Base-by-base conservation (phyloP, 2,797 vertebrate genomes). In the Sebastes paucispinis region DNA sequence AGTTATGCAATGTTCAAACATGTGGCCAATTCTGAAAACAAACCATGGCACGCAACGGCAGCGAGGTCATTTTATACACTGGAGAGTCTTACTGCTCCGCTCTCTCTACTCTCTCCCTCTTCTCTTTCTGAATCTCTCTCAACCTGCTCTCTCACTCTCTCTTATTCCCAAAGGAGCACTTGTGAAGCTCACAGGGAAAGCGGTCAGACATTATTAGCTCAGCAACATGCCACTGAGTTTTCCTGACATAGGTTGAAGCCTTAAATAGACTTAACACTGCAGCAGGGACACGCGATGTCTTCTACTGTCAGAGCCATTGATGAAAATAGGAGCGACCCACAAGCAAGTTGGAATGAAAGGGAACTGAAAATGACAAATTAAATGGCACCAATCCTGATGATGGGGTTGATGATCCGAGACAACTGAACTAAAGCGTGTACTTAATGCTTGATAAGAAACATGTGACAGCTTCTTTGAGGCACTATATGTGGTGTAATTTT, bases 1-100 rank as follows among this genome's bases (percentile, higher is more conserved):
- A 92, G 94, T 95, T 94, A 94, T 90, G 94, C 85, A 94, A 93
- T 87, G 88, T 83, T 91, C 85, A 92, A 95, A 94, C 93, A 96
- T 94, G 92, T 94, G 94, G 93, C 84, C 80, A 72, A 89, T 79
- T 92, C 71, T 90, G 91, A 94, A 94, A 95, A 94, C 92, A 94
- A 94, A 89, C 90, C 92, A 27, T 91, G 82, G 94, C 95, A 95
- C 93, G 94, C 94, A 92, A 94, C 66, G 36, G 87, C 81, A 87
- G 83, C 84, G 85, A 88, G 92, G 93, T 93, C 92, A 88, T 81
- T 88, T 90, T 80, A 79, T 80, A 75, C 81, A 75, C 84, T 81
- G 77, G 71, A 59, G 81, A 89, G 52, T 68, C 72, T 76, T 13
- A 73, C 63, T 12, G 32, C 86, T 79, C 62, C 2, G 60, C 75